These are phyloP conservation scores for Pavo muticus DNA, from an alignment of 2,113 vertebrate genomes.

Conservation along the genomic window DNA sequence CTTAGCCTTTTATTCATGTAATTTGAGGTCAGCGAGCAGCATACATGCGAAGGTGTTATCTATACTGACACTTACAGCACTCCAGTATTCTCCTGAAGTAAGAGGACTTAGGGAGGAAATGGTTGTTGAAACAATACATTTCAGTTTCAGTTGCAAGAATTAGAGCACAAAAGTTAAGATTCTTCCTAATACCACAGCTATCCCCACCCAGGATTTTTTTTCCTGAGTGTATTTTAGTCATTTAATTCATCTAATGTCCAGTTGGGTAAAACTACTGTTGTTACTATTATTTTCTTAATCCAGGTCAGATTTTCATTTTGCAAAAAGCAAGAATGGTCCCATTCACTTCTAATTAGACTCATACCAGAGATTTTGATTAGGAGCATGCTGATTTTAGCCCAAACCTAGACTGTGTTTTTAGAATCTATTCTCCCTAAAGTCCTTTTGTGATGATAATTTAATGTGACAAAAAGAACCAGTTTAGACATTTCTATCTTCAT, in stretches of 20 bases:
- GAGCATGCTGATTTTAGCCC: conserved; percentile 6
- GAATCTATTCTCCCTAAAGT: conserved; percentile 49
- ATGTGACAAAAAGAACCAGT: conserved; percentile 40
- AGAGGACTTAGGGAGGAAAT: neutral
- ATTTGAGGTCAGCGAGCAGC: conserved; percentile 64
- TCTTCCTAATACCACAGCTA: neutral
- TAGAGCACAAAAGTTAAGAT: neutral
- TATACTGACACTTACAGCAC: conserved; percentile 16
- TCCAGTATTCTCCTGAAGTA: conserved; percentile 50
- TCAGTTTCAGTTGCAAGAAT: neutral
- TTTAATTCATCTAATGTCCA: neutral
- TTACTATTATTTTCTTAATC: neutral
- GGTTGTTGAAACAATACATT: neutral
- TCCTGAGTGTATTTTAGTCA: neutral
- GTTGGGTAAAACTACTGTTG: neutral
- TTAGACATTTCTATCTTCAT: conserved; percentile 23
- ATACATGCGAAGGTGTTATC: conserved; percentile 55
- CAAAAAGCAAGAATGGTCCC: neutral
- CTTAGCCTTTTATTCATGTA: conserved; percentile 59
- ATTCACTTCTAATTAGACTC: conserved; percentile 5
- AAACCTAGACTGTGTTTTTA: conserved; percentile 12
- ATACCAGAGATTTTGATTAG: neutral
- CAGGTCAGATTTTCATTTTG: conserved; percentile 1
- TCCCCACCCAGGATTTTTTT: neutral
- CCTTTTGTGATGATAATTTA: conserved; percentile 47